Percentiles rank a stretch among this genome's conserved stretches.
phyloP scores from a whole-genome alignment of 2,888 invertebrate species.

The Salticus scenicus region DNA sequence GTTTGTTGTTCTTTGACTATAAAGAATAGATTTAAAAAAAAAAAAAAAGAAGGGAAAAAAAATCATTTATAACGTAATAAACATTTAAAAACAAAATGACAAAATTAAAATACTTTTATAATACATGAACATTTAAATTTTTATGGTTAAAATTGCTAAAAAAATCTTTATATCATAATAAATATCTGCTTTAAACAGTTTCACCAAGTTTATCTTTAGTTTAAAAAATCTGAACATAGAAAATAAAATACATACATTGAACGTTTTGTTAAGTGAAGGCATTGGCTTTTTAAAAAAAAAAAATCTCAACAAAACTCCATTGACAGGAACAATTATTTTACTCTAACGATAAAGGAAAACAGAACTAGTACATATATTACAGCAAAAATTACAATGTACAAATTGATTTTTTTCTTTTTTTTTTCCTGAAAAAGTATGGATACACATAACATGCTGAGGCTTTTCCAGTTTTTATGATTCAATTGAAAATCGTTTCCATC shows the following conservation, averaged over 20 bases:
- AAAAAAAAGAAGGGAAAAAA: too few species aligned
- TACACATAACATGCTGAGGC: constrained; percentile 6
- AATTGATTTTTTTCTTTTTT: neutral
- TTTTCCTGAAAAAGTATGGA: neutral
- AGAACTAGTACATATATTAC: constrained; percentile 4
- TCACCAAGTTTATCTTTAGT: too few species aligned
- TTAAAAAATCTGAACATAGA: too few species aligned
- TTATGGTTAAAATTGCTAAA: too few species aligned
- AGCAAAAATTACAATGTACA: constrained; percentile 9
- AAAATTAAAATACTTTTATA: too few species aligned
- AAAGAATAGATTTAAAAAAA: too few species aligned
- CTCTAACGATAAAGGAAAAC: neutral
- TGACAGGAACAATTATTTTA: neutral
- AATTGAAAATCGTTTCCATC: neutral
- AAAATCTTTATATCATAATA: too few species aligned
- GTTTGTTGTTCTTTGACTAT: too few species aligned
- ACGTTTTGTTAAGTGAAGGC: neutral
- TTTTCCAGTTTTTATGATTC: neutral
- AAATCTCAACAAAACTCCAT: neutral
- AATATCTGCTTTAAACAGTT: too few species aligned
- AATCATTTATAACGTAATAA: too few species aligned
- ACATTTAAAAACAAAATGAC: too few species aligned
- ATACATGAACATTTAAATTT: too few species aligned
- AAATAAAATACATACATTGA: neutral
- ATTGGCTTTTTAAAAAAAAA: neutral